These are phyloP conservation scores for Prolemur simus DNA, from an alignment of 2,113 vertebrate species.

Conservation along the genomic window DNA sequence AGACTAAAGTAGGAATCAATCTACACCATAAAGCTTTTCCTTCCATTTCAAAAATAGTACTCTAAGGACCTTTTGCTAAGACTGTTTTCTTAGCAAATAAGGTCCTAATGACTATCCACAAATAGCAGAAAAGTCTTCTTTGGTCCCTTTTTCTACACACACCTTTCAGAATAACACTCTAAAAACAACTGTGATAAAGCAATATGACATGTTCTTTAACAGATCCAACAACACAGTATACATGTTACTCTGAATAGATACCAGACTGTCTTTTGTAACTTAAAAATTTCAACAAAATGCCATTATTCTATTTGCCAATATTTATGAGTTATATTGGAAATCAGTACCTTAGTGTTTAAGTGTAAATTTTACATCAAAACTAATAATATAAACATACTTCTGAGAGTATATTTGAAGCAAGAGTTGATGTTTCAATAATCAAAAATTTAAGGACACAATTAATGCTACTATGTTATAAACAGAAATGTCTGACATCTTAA, in stretches of 20 bases:
- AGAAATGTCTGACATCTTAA: constrained; percentile 21
- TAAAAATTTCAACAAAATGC: constrained; percentile 17
- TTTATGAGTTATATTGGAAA: background rate
- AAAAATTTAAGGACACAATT: background rate
- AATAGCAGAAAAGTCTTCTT: background rate
- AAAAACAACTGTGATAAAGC: background rate
- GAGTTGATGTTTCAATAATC: background rate
- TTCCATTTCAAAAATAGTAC: constrained; percentile 11
- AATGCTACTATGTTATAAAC: background rate
- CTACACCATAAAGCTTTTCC: background rate
- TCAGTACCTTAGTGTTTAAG: background rate
- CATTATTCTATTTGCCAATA: background rate
- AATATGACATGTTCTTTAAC: background rate
- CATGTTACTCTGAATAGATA: background rate
- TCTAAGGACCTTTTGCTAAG: constrained; percentile 16
- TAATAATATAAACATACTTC: background rate
- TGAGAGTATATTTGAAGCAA: background rate
- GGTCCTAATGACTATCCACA: constrained; percentile 7
- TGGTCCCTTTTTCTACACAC: background rate
- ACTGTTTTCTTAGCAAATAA: constrained; percentile 39
- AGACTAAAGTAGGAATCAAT: constrained; percentile 25
- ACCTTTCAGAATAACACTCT: constrained; percentile 32
- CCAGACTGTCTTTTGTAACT: background rate
- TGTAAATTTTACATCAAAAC: background rate
- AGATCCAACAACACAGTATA: background rate